Conservation (phyloP, 2,797 vertebrate genomes). For the Podarcis lilfordi region DNA sequence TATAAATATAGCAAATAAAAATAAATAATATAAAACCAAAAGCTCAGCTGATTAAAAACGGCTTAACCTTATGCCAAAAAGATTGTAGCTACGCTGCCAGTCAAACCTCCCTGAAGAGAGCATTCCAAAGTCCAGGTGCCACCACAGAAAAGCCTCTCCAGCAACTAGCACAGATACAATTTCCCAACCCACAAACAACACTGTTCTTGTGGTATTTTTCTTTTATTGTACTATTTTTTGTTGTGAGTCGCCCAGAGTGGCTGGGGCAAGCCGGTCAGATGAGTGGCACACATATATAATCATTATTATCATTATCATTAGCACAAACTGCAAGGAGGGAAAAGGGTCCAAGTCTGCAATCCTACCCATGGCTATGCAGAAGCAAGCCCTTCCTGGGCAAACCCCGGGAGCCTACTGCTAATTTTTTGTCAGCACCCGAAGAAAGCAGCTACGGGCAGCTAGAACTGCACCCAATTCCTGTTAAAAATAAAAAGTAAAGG, state of each 20-base stretch:
- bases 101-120: not conserved
- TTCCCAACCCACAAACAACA: not conserved
- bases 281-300: too few relatives aligned
- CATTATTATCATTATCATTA: too few relatives aligned
- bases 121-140: not conserved
- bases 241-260: too few relatives aligned
- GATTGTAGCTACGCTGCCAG: not conserved
- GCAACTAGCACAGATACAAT: not conserved
- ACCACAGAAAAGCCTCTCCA: not conserved
- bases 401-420: too few relatives aligned
- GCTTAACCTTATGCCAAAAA: not conserved
- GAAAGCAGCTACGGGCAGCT: too few relatives aligned
- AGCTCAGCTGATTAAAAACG: not conserved
- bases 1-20: not conserved
- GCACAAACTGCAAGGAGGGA: not conserved
- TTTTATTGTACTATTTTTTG: too few relatives aligned
- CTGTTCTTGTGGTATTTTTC: too few relatives aligned
- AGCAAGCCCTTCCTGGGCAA: too few relatives aligned
- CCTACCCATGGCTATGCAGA: not conserved
- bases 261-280: too few relatives aligned
- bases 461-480: not conserved
- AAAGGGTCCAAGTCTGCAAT: not conserved
- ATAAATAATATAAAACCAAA: not conserved
- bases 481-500: not conserved
- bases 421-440: too few relatives aligned